Base-by-base conservation (phyloP, 2,797 vertebrate species). In the Gallirallus australis region DNA sequence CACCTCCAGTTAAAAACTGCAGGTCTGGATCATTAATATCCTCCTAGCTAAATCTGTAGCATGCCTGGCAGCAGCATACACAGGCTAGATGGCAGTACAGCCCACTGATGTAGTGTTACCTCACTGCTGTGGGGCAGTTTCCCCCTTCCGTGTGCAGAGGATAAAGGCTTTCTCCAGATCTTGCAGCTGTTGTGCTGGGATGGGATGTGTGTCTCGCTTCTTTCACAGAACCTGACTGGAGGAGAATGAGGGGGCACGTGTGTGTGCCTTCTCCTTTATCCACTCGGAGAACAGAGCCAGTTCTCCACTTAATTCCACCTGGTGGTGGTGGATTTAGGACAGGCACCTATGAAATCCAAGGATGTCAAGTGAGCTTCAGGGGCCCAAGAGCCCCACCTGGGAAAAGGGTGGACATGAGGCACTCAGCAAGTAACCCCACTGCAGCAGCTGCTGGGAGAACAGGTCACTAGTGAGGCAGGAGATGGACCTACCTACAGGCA, bases 31-130 rank as follows among this genome's bases (percentile, higher is more conserved):
- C 25, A 19, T 57, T 57, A 53, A 28, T 64, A 21, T 45, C 39
- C 59, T 91, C 24, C 33, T 3, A 59, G 30, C 9, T 40, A 50
- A 63, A 63, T 28, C 25, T 5, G 6, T 31, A 61, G 28, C 1
- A 0, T 4, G 3, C 30, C 50, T 68, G 0, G 1, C 15, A 1
- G 60, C 28, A 7, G 54, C 24, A 0, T 24, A 23, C 4, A 2
- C 0, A 6, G 86, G 60, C 82, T 86, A 72, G 86, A 31, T 77
- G 94, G 93, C 60, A 73, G 68, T 50, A 27, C 68, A 92, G 86
- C 86, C 66, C 4, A 0, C 23, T 1, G 1, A 19, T 47, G 60
- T 4, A 23, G 27, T 64, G 33, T 13, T 48, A 15, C 20, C 28
- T 75, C 14, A 15, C 27, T 71, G 66, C 37, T 39, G 70, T 61